Conservation (phyloP, 2,113 vertebrate species). For the Andinoacara biseriatus region DNA sequence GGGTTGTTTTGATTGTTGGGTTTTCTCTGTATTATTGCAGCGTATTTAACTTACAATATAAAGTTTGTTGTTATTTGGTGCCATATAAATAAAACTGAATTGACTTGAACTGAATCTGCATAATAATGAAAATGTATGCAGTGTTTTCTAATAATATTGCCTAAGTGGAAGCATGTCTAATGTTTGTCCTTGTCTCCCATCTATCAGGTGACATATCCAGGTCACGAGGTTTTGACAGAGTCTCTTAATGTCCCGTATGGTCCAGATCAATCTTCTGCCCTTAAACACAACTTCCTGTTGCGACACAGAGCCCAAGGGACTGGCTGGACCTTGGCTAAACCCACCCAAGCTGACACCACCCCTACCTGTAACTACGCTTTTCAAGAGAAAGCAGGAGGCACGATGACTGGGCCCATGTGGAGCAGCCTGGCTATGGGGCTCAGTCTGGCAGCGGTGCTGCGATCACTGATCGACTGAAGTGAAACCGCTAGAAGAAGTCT, state of each 20-base stretch:
- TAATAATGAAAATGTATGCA: background rate
- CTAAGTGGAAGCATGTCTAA: background rate
- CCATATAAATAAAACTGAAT: no score
- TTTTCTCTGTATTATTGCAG: no score
- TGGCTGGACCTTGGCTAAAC: background rate
- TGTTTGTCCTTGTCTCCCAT: background rate
- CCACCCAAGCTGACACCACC: background rate
- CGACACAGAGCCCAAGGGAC: background rate
- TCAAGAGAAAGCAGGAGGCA: background rate
- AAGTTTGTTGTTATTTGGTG: no score
- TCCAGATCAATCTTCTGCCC: constrained; percentile 63
- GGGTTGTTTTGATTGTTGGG: no score
- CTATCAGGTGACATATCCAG: constrained; percentile 72
- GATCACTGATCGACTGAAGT: constrained; percentile 17
- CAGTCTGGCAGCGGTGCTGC: background rate
- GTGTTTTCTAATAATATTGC: background rate
- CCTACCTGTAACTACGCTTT: constrained; percentile 14
- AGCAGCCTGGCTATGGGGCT: background rate
- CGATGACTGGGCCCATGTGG: background rate
- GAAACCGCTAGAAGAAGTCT: background rate
- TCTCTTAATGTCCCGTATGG: constrained; percentile 60
- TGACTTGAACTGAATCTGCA: no score
- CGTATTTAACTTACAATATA: no score
- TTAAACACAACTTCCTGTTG: constrained; percentile 71
- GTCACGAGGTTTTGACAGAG: constrained; percentile 63